Base-by-base conservation (phyloP, 2,888 invertebrate species). In the Ichneumon xanthorius region DNA sequence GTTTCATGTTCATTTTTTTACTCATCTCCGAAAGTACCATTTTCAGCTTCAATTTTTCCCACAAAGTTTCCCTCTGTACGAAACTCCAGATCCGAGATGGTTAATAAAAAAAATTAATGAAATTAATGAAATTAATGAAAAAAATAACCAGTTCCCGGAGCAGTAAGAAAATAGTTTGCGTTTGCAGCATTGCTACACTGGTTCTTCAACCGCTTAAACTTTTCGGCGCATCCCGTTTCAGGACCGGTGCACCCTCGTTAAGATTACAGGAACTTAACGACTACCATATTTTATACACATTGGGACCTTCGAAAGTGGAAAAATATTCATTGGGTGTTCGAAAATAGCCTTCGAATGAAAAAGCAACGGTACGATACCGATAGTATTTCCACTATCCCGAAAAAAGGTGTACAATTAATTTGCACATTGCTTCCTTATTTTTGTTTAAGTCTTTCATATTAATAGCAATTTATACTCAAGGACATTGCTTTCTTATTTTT, bases 131-230 rank as follows among this genome's bases (percentile, higher is more conserved):
- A 9, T 61, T 16, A 63, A 50, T 48, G 30, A 58, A 63, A 67
- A 67, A 67, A 40, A 67, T 14, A 75, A 75, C 75, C 75, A 14
- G 75, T 63, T 75, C 45, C 48, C 48, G 48, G n/a, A 9, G 5
- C 40, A 50, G 75, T 48, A 48, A 75, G 75, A 11, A 73, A 75
- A 75, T 30, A 40, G 30, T 63, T 58, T 58, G n/a, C 55, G 26
- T 26, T 58, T 58, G 58, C 58, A 58, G 58, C 26, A 58, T 26
- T 58, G 26, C 22, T 58, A 26, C 11, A 33, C 63, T 63, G 63
- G 63, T 63, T 63, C n/a, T 33, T 11, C n/a, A 33, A 33, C 63
- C 33, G 16, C 63, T 6, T 33, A 33, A 63, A 63, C 26, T 63
- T 63, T 63, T 63, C 5, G 58, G 58, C 58, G 9, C 22, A 26